A percentile compares a stretch with the other conserved stretches of the same genome.
These are phyloP conservation scores for Rachycentron canadum DNA, from an alignment of 2,797 vertebrate species.

Conservation along the genomic window DNA sequence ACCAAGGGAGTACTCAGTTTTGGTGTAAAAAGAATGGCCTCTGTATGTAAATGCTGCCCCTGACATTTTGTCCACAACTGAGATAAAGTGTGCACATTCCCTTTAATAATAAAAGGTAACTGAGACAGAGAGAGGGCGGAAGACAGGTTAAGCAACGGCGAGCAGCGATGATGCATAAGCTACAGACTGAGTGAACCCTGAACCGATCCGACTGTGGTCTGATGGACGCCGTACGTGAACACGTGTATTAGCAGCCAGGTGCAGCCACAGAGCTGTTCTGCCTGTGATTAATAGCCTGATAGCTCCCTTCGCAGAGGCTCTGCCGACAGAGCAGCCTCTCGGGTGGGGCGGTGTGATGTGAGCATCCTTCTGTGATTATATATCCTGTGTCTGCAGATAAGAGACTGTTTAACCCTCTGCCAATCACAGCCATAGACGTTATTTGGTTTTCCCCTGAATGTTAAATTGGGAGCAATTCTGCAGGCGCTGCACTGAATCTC, in stretches of 20 bases:
- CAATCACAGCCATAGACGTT: conserved; percentile 65
- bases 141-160: neutral
- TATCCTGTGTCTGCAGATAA: conserved; percentile 69
- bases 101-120: conserved; percentile 24
- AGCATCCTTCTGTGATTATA: conserved; percentile 60
- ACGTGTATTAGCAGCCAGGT: conserved; percentile 48
- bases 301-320: conserved; percentile 46
- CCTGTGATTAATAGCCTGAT: conserved; percentile 71
- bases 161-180: conserved; percentile 18
- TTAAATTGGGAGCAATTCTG: conserved; percentile 63
- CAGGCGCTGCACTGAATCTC: conserved; percentile 39
- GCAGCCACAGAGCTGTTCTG: conserved; percentile 33
- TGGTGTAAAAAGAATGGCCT: neutral
- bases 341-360: conserved; percentile 28
- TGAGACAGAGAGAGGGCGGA: neutral
- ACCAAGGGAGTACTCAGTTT: too few species aligned
- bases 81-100: conserved; percentile 5
- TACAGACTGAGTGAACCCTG: conserved; percentile 23
- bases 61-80: conserved; percentile 33
- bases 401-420: conserved; percentile 74
- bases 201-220: conserved; percentile 24
- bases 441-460: conserved; percentile 62
- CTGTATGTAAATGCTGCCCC: conserved; percentile 12
- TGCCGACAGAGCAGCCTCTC: conserved; percentile 41
- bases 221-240: conserved; percentile 22